Conservation (phyloP, 2,113 vertebrate genomes). For the Gobiocypris rarus region DNA sequence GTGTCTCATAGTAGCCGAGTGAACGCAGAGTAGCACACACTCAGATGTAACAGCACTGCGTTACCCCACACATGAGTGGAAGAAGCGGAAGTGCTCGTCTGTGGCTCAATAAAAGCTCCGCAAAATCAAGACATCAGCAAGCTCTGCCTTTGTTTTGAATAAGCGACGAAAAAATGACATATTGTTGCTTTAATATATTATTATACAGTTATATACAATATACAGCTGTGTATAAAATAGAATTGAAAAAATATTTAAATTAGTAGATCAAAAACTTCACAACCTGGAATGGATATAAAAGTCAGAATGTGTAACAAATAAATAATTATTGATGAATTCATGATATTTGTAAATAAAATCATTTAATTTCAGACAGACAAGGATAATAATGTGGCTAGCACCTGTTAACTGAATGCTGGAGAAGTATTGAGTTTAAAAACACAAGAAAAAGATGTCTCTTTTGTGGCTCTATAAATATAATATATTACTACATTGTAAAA, state of each 20-base stretch:
- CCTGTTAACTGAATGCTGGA: not conserved
- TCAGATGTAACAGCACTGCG: no score
- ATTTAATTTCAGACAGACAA: not conserved
- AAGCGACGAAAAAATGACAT: no score
- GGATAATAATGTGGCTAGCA: not conserved
- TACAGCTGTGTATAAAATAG: not conserved
- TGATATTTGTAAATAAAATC: not conserved
- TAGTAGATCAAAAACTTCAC: not conserved
- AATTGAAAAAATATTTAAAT: not conserved
- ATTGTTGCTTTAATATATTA: not conserved
- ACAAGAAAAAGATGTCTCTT: not conserved
- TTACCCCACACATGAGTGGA: no score
- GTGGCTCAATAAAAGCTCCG: no score
- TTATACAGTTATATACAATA: not conserved
- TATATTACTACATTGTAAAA: no score
- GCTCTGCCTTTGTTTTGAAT: no score
- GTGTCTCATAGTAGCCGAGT: no score
- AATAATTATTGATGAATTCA: not conserved
- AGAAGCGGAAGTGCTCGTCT: no score
- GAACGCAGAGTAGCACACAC: no score
- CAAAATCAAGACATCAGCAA: no score
- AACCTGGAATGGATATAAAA: not conserved
- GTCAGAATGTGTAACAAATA: not conserved
- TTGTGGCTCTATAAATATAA: not conserved
- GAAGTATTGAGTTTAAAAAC: not conserved